Percentiles rank a stretch among this genome's conserved stretches.
Conservation (phyloP, 2,797 vertebrate genomes). For the Micrastur ruficollis region DNA sequence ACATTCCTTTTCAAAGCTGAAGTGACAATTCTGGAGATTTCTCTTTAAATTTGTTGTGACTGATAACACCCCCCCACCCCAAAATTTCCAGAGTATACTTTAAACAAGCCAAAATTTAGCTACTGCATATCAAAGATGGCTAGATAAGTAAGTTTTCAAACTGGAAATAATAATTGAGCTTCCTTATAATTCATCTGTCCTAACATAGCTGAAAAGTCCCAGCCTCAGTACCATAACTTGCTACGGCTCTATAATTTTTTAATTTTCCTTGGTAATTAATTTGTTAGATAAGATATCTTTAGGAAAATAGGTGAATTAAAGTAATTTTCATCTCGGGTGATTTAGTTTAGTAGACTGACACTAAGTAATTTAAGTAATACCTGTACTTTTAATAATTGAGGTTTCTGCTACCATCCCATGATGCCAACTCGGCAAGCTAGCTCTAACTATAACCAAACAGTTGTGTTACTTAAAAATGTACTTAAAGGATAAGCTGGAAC, state of each 20-base stretch:
- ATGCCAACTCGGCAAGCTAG: background rate
- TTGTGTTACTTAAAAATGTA: background rate
- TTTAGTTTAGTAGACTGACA: background rate
- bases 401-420: background rate
- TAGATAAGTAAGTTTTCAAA: background rate
- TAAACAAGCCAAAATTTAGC: background rate
- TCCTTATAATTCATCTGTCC: background rate
- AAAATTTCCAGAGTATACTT: background rate
- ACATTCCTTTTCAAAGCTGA: background rate
- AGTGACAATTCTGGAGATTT: background rate
- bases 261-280: background rate
- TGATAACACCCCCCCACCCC: background rate
- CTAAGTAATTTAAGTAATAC: background rate
- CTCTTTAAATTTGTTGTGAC: background rate
- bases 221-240: fast-evolving
- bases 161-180: background rate
- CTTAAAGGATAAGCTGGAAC: background rate
- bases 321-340: background rate
- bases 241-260: background rate
- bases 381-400: background rate
- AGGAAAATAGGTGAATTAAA: background rate
- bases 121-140: background rate
- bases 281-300: background rate
- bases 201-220: background rate
- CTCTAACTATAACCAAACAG: background rate